These are phyloP conservation scores for Hirtodrosophila alboralis DNA, from an alignment of 2,888 invertebrate species.

Conservation along the genomic window DNA sequence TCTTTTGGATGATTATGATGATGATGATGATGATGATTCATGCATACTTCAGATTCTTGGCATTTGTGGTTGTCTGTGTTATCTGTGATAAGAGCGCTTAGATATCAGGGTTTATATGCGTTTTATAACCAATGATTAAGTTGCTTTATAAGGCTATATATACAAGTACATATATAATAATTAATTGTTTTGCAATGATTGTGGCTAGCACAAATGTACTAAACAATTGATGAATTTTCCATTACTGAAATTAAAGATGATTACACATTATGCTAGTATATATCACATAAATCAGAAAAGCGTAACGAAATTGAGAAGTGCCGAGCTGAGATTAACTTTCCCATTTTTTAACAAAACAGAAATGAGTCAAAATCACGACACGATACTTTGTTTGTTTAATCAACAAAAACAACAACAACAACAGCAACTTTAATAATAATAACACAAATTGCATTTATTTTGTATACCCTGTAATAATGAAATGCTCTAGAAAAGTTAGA, in stretches of 20 bases:
- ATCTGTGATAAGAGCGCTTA: conserved; percentile 23
- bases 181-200: too few species aligned
- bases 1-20: background rate
- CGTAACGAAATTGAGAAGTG: conserved; percentile 47
- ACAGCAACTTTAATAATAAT: conserved; percentile 5
- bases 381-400: conserved; percentile 29
- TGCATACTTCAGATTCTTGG: background rate
- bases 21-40: conserved; percentile 7
- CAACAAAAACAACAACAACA: conserved; percentile 24
- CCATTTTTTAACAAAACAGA: conserved; percentile 44
- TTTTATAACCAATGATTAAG: background rate
- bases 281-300: conserved; percentile 49
- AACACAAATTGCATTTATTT: conserved; percentile 14
- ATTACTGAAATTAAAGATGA: conserved; percentile 9
- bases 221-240: conserved; percentile 5
- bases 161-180: too few species aligned
- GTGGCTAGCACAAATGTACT: conserved; percentile 3
- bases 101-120: conserved; percentile 6
- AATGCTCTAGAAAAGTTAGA: conserved; percentile 1
- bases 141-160: background rate
- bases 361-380: conserved; percentile 42
- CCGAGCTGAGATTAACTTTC: conserved; percentile 49
- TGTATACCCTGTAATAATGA: background rate
- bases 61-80: conserved; percentile 5
- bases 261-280: conserved; percentile 1